phyloP scores from a whole-genome alignment of 35 echinoderm and acorn worm species.

The Apostichopus parvimensis region DNA sequence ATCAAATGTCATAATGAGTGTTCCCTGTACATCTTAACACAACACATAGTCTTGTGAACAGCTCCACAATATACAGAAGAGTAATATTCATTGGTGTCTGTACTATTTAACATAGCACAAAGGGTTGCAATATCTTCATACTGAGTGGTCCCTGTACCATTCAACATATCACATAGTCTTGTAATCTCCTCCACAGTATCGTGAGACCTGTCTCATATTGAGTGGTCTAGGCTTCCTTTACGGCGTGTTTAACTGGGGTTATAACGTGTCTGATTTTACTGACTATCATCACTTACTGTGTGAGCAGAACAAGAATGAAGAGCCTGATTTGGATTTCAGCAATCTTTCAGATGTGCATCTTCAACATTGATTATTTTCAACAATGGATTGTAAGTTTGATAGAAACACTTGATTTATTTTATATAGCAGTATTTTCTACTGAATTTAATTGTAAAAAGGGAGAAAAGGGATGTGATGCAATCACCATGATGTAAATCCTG shows the following conservation, averaged over 20 bases:
- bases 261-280: not conserved
- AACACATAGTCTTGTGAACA: too few relatives aligned
- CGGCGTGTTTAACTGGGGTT: not conserved
- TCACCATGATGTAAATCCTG: too few relatives aligned
- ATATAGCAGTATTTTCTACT: not conserved
- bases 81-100: too few relatives aligned
- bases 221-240: not conserved
- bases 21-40: too few relatives aligned
- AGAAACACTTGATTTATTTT: not conserved
- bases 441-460: not conserved
- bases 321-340: constrained; percentile 10
- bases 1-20: too few relatives aligned
- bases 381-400: constrained; percentile 1
- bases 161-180: not conserved
- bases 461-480: too few relatives aligned
- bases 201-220: not conserved
- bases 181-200: constrained; percentile 3
- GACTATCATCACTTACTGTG: not conserved
- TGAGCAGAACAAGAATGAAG: not conserved
- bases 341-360: not conserved
- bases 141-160: not conserved
- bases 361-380: not conserved
- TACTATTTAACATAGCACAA: too few relatives aligned
- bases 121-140: too few relatives aligned
- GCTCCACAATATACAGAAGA: too few relatives aligned